Evolutionary conservation across 2,797 vertebrate species (phyloP).

Genomic region (Cheirogaleus major): DNA sequence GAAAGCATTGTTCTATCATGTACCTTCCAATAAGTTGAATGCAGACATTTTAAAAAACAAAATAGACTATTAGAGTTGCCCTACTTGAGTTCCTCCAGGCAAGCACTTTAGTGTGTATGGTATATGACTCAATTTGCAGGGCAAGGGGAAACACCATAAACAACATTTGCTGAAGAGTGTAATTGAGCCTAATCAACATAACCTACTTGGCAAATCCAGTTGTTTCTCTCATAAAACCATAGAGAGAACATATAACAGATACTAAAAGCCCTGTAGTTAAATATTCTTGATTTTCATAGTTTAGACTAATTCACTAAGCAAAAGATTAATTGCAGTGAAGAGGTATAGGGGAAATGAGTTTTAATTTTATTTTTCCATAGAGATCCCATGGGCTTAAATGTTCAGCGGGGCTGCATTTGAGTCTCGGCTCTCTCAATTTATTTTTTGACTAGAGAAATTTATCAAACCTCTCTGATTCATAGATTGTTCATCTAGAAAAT

Average conservation of each 20-base stretch:
- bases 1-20: constrained; percentile 41
- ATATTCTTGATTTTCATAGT: background rate
- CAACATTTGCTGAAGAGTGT: constrained; percentile 24
- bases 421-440: background rate
- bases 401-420: background rate
- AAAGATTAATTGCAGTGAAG: background rate
- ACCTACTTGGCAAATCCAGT: background rate
- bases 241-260: background rate
- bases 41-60: constrained; percentile 57
- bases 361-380: constrained; percentile 10
- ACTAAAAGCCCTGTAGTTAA: background rate
- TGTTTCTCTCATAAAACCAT: background rate
- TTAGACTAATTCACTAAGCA: background rate
- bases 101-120: background rate
- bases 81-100: constrained; percentile 19
- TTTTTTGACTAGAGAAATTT: background rate
- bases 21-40: constrained; percentile 62
- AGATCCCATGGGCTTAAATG: background rate
- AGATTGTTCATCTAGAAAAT: constrained; percentile 19
- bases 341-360: background rate
- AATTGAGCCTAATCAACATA: constrained; percentile 12
- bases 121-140: constrained; percentile 51
- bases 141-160: constrained; percentile 3
- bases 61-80: constrained; percentile 49
- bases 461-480: background rate